Base-by-base conservation (phyloP, 2,888 invertebrate species). In the Lithophane ornitopus region DNA sequence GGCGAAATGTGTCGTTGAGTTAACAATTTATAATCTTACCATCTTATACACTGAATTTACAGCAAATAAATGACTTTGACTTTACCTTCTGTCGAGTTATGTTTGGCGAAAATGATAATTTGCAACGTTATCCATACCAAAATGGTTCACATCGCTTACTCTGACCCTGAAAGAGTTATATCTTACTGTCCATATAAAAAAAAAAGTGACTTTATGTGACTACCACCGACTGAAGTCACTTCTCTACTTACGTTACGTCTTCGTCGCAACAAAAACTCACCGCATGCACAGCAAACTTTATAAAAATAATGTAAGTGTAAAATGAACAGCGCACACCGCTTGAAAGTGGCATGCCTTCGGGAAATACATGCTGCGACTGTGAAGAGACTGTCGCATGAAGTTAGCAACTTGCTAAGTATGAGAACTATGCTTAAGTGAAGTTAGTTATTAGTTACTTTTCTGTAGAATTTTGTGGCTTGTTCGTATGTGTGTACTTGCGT, bases 281-380 rank as follows among this genome's bases (percentile, higher is more conserved):
- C 28, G 4, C 34, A 66, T 62, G 16, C 16, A 41, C 22, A 14
- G 52, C 19, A n/a, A 79, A 61, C 46, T 80, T 79, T 49, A 62
- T 16, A 52, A 14, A 49, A 74, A 58, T 41, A 67, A 34, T 41
- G 61, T 26, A 8, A 65, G 63, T 66, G 34, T 59, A 41, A 76
- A 80, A 61, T n/a, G 69, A 69, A 65, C 58, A 54, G 28, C 44
- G 34, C 9, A 1, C 39, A n/a, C 39, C 19, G n/a, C 28, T 44
- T 46, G 44, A 16, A 46, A 41, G 65, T 34, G 59, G 59, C 63
- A 14, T 69, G 54, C 79, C 81, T 59, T 28, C 34, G 79, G 79
- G 79, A 80, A 80, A 80, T 80, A 65, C 46, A n/a, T 19, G 41
- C 54, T 46, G 58, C 26, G 22, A 69, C 68, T 65, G n/a, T 44